phyloP scores from a whole-genome alignment of 2,113 vertebrate species.

The Phylloscopus trochilus region DNA sequence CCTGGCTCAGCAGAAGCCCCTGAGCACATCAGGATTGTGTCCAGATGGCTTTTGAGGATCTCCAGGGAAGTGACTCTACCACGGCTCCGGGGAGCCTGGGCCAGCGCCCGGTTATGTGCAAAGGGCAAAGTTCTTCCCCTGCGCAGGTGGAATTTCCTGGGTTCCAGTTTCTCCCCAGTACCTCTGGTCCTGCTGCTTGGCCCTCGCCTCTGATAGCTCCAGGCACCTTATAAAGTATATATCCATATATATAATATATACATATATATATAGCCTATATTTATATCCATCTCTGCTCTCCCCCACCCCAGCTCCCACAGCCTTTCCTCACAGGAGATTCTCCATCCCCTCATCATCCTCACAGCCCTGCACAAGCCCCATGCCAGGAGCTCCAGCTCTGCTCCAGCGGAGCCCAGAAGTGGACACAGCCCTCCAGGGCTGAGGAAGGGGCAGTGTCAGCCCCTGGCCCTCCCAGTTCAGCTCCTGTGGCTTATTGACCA shows the following conservation, averaged over 20 bases:
- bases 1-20: neutral
- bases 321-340: neutral
- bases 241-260: neutral
- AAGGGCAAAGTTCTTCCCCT: neutral
- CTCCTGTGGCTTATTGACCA: neutral
- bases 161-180: neutral
- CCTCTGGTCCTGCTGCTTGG: neutral
- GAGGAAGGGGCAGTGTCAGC: neutral
- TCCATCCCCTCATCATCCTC: neutral
- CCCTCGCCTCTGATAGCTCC: neutral
- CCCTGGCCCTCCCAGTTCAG: neutral
- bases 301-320: neutral
- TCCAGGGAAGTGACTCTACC: neutral
- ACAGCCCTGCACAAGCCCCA: neutral
- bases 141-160: neutral
- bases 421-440: neutral
- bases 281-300: neutral
- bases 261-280: too few species aligned
- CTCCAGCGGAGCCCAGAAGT: neutral
- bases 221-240: neutral
- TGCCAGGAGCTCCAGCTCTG: neutral
- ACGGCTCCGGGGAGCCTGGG: neutral
- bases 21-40: neutral
- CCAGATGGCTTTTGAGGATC: neutral
- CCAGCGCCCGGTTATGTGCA: rapidly evolving